Base-by-base conservation (phyloP, 2,888 invertebrate genomes). In the Meghimatium bilineatum region DNA sequence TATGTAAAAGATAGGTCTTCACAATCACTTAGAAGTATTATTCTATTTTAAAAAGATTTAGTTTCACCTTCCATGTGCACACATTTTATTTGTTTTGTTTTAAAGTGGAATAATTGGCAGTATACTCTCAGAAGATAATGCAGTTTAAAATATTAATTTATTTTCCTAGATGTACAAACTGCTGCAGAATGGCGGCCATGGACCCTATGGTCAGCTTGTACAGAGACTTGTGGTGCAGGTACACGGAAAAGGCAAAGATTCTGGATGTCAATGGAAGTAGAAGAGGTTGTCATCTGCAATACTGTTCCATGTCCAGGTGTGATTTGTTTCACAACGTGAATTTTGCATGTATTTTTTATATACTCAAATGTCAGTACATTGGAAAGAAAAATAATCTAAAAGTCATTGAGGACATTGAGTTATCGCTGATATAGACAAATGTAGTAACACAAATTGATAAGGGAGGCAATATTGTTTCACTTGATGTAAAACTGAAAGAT, bases 211-310 rank as follows among this genome's bases (percentile, higher is more conserved):
- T 88, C 91, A 17, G 85, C 85, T 14, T 94, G 94, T 88, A 91
- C 90, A 44, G 89, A 88, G 26, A 89, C 92, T 10, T 94, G 94
- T 90, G 92, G 91, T 20, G 89, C 90, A 8, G 93, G 93, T 12
- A 81, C 87, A 8, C 87, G 89, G 60, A 83, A n/a, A 49, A 82
- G 75, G n/a, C 17, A 32, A 3, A 74, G 80, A 49, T 67, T 32
- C 56, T 36, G 23, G 52, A 56, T 23, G 6, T 17, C 26, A 5
- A 23, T 32, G 5, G 23, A 14, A 8, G 17, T 17, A 0, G 26
- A 76, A 93, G 94, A 93, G 80, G 49, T 23, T 10, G n/a, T 52
- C 32, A 14, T 82, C 60, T 87, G 87, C 38, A 82, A 84, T 72
- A 10, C 56, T 10, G 75, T 76, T 52, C 85, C 87, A 5, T 87